Conservation (phyloP, 2,797 vertebrate genomes). For the Gymnoscopelus braueri region DNA sequence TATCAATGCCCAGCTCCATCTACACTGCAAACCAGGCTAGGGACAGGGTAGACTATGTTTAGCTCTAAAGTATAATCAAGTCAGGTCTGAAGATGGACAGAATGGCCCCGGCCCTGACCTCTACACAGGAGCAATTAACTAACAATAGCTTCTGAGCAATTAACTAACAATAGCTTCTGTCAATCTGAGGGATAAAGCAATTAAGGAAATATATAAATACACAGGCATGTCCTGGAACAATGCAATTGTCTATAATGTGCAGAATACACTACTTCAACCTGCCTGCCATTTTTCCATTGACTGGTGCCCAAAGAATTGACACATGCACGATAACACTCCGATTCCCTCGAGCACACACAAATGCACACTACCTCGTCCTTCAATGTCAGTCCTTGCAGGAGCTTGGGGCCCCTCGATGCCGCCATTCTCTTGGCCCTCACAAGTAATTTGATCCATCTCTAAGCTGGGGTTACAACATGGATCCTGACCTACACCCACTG, state of each 20-base stretch:
- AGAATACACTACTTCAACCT: slow-evolving; percentile 28
- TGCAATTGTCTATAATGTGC: slow-evolving; percentile 30
- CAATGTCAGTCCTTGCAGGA: slow-evolving; percentile 44
- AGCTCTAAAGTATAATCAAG: slow-evolving; percentile 64
- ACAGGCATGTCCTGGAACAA: slow-evolving; percentile 28
- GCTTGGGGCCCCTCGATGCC: slow-evolving; percentile 32
- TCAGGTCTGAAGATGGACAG: slow-evolving; percentile 52
- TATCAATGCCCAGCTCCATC: slow-evolving; percentile 4
- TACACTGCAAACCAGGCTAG: slow-evolving; percentile 26
- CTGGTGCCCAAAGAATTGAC: slow-evolving; percentile 12
- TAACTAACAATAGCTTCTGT: slow-evolving; percentile 22
- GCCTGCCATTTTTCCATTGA: slow-evolving; percentile 24
- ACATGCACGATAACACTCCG: too few relatives aligned
- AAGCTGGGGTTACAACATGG: slow-evolving; percentile 51
- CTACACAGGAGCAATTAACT: slow-evolving; percentile 37
- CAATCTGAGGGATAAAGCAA: slow-evolving; percentile 22
- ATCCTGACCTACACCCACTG: slow-evolving; percentile 47
- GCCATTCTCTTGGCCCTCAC: slow-evolving; percentile 48
- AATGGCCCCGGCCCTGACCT: slow-evolving; percentile 46
- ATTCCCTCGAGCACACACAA: neutral
- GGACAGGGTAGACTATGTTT: slow-evolving; percentile 65
- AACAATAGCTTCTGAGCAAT: slow-evolving; percentile 20
- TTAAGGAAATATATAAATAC: neutral
- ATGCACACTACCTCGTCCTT: slow-evolving; percentile 24
- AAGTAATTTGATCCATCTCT: slow-evolving; percentile 65